Percentiles rank a stretch among this genome's conserved stretches.
Evolutionary conservation across 2,797 vertebrate genomes (phyloP).

Genomic region (Setipinna tenuifilis): DNA sequence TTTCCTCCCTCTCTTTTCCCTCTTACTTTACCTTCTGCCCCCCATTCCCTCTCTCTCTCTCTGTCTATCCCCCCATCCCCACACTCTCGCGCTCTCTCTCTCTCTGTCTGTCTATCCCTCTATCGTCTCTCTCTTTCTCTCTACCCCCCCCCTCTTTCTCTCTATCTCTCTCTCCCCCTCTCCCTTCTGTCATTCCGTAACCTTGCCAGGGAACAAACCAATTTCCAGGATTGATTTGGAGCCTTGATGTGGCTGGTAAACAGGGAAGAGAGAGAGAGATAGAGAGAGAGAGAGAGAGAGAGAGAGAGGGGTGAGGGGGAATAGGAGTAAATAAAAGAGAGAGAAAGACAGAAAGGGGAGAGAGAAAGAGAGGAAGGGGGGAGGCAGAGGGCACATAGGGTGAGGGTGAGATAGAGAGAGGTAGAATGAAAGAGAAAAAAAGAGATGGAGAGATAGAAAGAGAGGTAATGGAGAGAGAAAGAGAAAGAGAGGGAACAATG

Average conservation of each 20-base stretch:
- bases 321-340: background rate
- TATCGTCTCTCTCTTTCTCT: conserved; percentile 41
- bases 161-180: conserved; percentile 24
- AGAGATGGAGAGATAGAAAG: background rate
- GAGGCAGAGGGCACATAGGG: background rate
- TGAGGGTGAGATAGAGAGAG: background rate
- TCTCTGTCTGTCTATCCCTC: conserved; percentile 51
- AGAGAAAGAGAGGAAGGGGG: background rate
- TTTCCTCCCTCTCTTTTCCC: too few relatives aligned
- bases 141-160: conserved; percentile 38
- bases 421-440: background rate
- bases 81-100: too few relatives aligned
- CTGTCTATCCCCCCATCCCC: conserved; percentile 46
- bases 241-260: conserved; percentile 77
- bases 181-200: conserved; percentile 75
- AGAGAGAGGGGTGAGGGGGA: background rate
- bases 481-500: background rate
- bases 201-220: conserved; percentile 82
- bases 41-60: conserved; percentile 51
- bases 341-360: background rate
- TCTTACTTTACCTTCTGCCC: too few relatives aligned
- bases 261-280: conserved; percentile 3
- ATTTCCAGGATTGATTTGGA: conserved; percentile 82
- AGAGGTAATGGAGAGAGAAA: background rate
- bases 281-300: background rate